These are phyloP conservation scores for Lycopodina hypogea DNA, from an alignment of 37 sponge, comb jelly and placozoan species.

Conservation along the genomic window DNA sequence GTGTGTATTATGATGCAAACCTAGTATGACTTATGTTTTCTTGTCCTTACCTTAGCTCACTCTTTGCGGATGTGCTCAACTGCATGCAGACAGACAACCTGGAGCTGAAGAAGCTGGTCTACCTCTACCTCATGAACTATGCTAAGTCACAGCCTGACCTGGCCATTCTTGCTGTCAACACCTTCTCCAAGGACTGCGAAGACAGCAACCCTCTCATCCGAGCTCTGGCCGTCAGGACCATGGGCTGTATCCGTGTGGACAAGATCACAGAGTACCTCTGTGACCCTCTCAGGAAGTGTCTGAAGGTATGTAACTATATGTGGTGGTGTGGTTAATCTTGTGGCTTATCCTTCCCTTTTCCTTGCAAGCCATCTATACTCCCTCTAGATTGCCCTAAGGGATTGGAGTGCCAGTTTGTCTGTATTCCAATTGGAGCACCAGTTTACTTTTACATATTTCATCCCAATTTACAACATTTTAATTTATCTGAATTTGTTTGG, in stretches of 20 bases:
- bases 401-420: no score
- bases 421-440: no score
- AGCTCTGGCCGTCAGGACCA: constrained; percentile 92
- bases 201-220: constrained; percentile 93
- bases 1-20: no score
- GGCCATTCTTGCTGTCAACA: constrained; percentile 98
- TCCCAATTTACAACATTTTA: no score
- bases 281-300: constrained; percentile 92
- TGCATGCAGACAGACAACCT: constrained; percentile 99
- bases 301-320: constrained; percentile 76
- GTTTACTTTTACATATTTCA: no score
- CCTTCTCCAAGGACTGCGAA: constrained; percentile 95
- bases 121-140: constrained; percentile 99
- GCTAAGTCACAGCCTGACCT: constrained; percentile 97
- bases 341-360: not conserved
- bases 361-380: no score
- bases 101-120: constrained; percentile 98
- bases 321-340: not conserved
- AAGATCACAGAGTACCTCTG: constrained; percentile 96
- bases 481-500: no score
- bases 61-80: constrained; percentile 96
- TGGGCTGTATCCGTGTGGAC: constrained; percentile 97
- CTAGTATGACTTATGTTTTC: not conserved
- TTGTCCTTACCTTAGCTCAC: constrained; percentile 67
- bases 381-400: no score